A percentile compares a stretch with the other conserved stretches of the same genome.
These are phyloP conservation scores for Drosophila tripunctata DNA, from an alignment of 2,888 invertebrate species.

Conservation along the genomic window DNA sequence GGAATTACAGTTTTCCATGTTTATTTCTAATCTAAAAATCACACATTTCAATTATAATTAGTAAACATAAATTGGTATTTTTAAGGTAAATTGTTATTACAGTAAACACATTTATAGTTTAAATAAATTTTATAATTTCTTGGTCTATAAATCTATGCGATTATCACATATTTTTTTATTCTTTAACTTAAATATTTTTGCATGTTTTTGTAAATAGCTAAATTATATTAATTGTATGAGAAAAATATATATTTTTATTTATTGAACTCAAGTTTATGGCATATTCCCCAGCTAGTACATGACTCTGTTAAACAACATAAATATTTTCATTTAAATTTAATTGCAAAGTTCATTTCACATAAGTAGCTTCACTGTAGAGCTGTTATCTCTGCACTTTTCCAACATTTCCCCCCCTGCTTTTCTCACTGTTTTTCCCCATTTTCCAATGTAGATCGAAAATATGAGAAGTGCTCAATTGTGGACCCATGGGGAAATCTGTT, in stretches of 20 bases:
- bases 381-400: not conserved
- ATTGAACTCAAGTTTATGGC: too few species aligned
- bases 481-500: slow-evolving; percentile 31
- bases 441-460: slow-evolving; percentile 36
- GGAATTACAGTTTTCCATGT: not conserved
- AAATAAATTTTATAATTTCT: too few species aligned
- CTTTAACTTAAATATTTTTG: too few species aligned
- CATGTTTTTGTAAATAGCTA: too few species aligned
- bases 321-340: slow-evolving; percentile 6
- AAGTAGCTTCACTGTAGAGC: slow-evolving; percentile 9
- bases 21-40: not conserved
- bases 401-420: not conserved
- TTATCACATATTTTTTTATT: too few species aligned
- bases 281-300: too few species aligned
- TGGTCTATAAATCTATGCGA: too few species aligned
- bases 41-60: not conserved
- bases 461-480: slow-evolving; percentile 36
- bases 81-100: too few species aligned
- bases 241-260: not conserved
- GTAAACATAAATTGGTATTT: not conserved
- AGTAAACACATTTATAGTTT: too few species aligned
- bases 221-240: too few species aligned
- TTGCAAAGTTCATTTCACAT: not conserved
- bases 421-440: not conserved
- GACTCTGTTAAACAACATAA: too few species aligned